A percentile compares a stretch with the other conserved stretches of the same genome.
Conservation (phyloP, 1,140 invertebrate genomes). For the Apis cerana region DNA sequence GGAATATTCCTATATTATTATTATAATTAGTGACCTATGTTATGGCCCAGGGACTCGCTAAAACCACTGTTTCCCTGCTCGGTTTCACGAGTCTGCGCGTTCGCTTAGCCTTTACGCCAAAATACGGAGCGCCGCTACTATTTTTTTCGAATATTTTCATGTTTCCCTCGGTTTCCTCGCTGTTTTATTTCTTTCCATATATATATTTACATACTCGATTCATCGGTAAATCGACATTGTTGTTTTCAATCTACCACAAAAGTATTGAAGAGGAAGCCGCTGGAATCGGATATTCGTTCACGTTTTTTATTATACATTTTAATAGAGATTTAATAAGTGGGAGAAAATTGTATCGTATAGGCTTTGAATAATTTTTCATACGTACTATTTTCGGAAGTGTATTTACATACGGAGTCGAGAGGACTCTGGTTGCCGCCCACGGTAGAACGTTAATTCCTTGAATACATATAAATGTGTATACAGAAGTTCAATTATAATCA, state of each 20-base stretch:
- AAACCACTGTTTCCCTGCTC: constrained; percentile 36
- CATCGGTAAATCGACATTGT: not conserved
- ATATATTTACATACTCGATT: constrained; percentile 55
- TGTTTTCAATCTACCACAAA: not conserved
- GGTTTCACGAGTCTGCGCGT: constrained; percentile 46
- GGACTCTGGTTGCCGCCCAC: constrained; percentile 39
- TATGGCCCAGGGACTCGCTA: constrained; percentile 59
- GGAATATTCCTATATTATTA: constrained; percentile 74
- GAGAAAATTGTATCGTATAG: constrained; percentile 68
- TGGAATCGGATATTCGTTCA: constrained; percentile 17
- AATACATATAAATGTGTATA: too few species aligned
- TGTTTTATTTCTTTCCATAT: not conserved
- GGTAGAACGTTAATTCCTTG: constrained; percentile 34
- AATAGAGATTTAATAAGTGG: constrained; percentile 62
- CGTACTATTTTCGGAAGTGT: constrained; percentile 39
- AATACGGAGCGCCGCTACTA: constrained; percentile 53
- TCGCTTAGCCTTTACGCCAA: constrained; percentile 50
- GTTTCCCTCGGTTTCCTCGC: constrained; percentile 24
- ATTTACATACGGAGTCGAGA: constrained; percentile 53
- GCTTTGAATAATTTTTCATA: constrained; percentile 60
- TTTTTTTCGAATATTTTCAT: not conserved
- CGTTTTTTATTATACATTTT: constrained; percentile 48
- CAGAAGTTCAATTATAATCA: not conserved
- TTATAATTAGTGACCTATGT: constrained; percentile 68
- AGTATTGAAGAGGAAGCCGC: constrained; percentile 32